Evolutionary conservation across 2,888 invertebrate species (phyloP), one percentile per base, ranked within the genome.

Genomic region (Apoda limacodes): DNA sequence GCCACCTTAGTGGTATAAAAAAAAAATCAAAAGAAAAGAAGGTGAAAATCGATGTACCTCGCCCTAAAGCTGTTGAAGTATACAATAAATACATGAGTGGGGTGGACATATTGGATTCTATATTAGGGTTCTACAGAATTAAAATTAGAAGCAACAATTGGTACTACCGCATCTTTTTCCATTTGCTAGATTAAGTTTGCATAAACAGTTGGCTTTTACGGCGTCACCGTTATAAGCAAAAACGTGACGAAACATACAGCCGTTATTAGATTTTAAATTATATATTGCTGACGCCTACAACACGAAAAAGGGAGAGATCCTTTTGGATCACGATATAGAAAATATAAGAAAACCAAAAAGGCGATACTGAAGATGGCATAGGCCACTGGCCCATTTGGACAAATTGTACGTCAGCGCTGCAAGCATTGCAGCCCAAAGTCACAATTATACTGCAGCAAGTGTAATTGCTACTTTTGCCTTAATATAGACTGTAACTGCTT

Each of bases 61-160:
- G 37, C 22, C 49, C 46, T 15, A 45, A 51, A 33, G 30, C 43
- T 2, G 28, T 51, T 23, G 20, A 24, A 23, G 21, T 37, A n/a
- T 45, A 44, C 28, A 48, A 40, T 15, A 32, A 40, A 38, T 37
- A 48, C 20, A 49, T 49, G 45, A 45, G 46, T 11, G 48, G 45
- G 5, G 48, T 49, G n/a, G 47, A 47, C 32, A 33, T 46, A 15
- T 33, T 48, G 19, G 45, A 45, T 35, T 34, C 43, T 1, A 46
- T 46, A 42, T 29, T 49, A 12, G 45, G 48, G 5, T 43, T 37
- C 20, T 52, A 52, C 30, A 39, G 48, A 30, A 50, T 54, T n/a
- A 35, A 47, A 28, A 43, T 50, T n/a, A 21, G 43, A 9, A 42
- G 35, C 15, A 46, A 43, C 12, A 49, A 51, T 34, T 52, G 45